Percentiles rank a stretch among this genome's conserved stretches.
Conservation (phyloP, 37 sponge, comb jelly and placozoan species). For the Sycon ciliatum region DNA sequence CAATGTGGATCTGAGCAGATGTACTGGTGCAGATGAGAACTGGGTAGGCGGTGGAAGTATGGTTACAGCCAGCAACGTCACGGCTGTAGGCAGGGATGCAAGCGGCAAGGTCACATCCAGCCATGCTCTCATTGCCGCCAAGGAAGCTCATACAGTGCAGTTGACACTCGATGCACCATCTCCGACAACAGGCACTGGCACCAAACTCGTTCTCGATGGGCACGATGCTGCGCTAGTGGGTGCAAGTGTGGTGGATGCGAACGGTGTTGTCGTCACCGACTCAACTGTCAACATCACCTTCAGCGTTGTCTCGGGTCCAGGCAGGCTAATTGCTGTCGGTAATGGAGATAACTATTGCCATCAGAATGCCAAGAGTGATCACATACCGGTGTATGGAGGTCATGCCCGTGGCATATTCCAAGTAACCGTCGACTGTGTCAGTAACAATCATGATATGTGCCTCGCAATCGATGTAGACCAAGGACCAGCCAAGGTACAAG, state of each 20-base stretch:
- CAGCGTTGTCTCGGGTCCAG: slow-evolving; percentile 43
- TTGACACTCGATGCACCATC: slow-evolving; percentile 29
- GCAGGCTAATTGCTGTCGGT: slow-evolving; percentile 41
- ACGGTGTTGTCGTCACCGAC: slow-evolving; percentile 29
- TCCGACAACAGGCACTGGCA: slow-evolving; percentile 36
- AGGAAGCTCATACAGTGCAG: slow-evolving; percentile 12
- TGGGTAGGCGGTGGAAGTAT: slow-evolving; percentile 38
- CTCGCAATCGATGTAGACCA: too few relatives aligned
- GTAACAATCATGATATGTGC: too few relatives aligned
- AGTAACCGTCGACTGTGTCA: too few relatives aligned
- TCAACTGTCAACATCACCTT: slow-evolving; percentile 37
- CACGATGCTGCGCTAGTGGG: slow-evolving; percentile 52
- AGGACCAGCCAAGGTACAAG: too few relatives aligned
- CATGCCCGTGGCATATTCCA: too few relatives aligned
- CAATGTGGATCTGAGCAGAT: background rate
- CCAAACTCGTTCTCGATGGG: slow-evolving; percentile 42
- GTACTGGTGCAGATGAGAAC: too few relatives aligned
- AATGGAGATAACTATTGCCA: slow-evolving; percentile 49
- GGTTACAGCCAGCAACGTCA: slow-evolving; percentile 20
- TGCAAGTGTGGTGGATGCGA: slow-evolving; percentile 34
- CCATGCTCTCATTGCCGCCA: slow-evolving; percentile 30
- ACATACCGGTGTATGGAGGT: too few relatives aligned
- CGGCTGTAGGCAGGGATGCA: slow-evolving; percentile 19
- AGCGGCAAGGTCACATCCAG: slow-evolving; percentile 16
- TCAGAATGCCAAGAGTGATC: too few relatives aligned